Evolutionary conservation across 2,797 vertebrate genomes (phyloP).

Genomic region (Acropternis orthonyx): DNA sequence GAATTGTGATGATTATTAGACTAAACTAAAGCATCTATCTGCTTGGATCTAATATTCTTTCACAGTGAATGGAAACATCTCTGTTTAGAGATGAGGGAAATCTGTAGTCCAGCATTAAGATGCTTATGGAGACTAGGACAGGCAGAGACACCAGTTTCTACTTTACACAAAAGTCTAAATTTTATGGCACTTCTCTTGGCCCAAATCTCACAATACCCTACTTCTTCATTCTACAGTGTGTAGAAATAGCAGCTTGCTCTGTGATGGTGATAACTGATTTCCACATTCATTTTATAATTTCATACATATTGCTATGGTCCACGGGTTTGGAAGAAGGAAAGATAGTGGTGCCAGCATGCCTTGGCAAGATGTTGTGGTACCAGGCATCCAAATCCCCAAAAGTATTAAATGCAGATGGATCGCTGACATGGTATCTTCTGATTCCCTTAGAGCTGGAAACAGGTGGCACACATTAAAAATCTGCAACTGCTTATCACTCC

Average conservation of each 20-base stretch:
- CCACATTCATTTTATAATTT: neutral
- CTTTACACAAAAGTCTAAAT: neutral
- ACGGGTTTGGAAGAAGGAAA: constrained; percentile 11
- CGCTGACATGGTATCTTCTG: neutral
- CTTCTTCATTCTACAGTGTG: neutral
- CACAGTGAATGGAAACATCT: neutral
- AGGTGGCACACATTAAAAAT: neutral
- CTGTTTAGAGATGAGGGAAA: neutral
- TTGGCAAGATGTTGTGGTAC: neutral
- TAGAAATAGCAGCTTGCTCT: neutral
- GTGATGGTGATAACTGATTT: neutral
- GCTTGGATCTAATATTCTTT: neutral
- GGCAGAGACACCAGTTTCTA: neutral
- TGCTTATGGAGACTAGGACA: neutral
- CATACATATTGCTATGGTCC: neutral
- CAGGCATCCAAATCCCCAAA: neutral
- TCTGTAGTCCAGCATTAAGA: neutral
- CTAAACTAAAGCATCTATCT: neutral
- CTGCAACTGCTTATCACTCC: neutral
- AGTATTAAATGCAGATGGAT: neutral
- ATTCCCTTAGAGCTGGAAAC: neutral
- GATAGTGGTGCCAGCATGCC: neutral
- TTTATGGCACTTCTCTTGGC: neutral
- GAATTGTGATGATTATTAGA: neutral
- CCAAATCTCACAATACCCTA: neutral